Percentiles rank a stretch among this genome's conserved stretches.
phyloP scores from a whole-genome alignment of 2,888 invertebrate species.

The Stenchaetothrips biformis region DNA sequence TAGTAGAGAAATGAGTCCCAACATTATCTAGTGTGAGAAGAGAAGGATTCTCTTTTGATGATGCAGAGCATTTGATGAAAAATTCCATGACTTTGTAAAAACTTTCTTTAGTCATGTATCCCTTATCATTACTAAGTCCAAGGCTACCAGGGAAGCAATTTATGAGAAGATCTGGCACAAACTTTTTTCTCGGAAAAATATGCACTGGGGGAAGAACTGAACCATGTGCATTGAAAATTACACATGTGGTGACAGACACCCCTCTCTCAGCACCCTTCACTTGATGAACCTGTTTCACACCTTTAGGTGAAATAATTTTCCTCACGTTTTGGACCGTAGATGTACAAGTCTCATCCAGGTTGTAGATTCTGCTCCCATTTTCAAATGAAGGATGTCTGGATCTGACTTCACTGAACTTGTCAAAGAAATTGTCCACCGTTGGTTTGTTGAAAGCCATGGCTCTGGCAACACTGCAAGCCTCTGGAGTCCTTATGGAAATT shows the following conservation, averaged over 20 bases:
- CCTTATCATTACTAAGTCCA: constrained; percentile 40
- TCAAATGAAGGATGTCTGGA: neutral
- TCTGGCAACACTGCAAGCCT: neutral
- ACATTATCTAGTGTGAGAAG: constrained; percentile 42
- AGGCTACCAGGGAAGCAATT: constrained; percentile 42
- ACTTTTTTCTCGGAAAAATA: constrained; percentile 43
- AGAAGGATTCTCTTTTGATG: constrained; percentile 38
- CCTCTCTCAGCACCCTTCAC: neutral
- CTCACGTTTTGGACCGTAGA: neutral
- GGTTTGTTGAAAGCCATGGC: neutral
- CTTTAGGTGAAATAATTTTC: neutral
- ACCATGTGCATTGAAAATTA: constrained; percentile 43
- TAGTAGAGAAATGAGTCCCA: constrained; percentile 39
- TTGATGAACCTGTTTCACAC: neutral
- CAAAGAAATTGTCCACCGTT: too few species aligned
- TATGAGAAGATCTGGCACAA: constrained; percentile 41
- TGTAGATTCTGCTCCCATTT: neutral
- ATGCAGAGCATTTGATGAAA: constrained; percentile 40
- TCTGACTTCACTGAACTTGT: neutral
- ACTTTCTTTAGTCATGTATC: constrained; percentile 42
- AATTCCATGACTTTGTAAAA: constrained; percentile 41
- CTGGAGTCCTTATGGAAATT: neutral
- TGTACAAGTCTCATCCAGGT: neutral
- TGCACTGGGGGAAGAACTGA: constrained; percentile 43
- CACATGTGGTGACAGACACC: constrained; percentile 40